Evolutionary conservation across 2,113 vertebrate genomes (phyloP), one percentile per base, ranked within the genome.

Genomic region (Alexandromys fortis): DNA sequence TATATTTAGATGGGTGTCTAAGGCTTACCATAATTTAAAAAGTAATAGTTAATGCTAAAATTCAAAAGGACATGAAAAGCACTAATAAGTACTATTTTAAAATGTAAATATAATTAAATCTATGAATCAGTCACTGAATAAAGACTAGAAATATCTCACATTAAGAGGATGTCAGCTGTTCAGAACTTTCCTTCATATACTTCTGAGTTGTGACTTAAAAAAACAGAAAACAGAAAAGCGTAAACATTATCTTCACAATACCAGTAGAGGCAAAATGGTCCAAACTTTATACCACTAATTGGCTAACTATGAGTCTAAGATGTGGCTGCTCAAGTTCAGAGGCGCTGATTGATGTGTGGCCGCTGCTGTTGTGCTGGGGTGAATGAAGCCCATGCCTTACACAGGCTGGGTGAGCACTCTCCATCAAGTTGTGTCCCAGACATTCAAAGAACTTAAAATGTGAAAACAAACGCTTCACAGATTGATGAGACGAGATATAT

Each of bases 91-190:
- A 90, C 81, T 86, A 77, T 70, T 82, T 90, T 95, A 88, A 76
- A 92, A 89, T 87, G 7, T 78, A 96, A 86, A 72, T 88, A 85
- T 83, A 92, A 97, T 58, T 92, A 97, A 90, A 68, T 83, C 77
- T 61, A 97, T 94, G 85, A 88, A 88, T 90, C 94, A 94, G 93
- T 90, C 92, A 91, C 96, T 97, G 96, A 96, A 95, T 89, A 97
- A 97, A 97, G 86, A 95, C 96, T 94, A 86, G 89, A 97, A 95
- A 96, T 97, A 95, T 91, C 94, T 97, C 96, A 97, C 93, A 97
- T 95, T 94, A 97, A 94, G 89, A 96, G 94, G 97, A 87, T 92
- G 94, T 86, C 93, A 96, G 96, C 26, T 95, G 86, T 89, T 96
- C 93, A 97, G 94, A 98, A 97, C 65, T 92, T 96, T 86, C 97